Evolutionary conservation across 2,797 vertebrate species (phyloP), one percentile per base, ranked within the genome.

Genomic region (Lagocephalus sceleratus): DNA sequence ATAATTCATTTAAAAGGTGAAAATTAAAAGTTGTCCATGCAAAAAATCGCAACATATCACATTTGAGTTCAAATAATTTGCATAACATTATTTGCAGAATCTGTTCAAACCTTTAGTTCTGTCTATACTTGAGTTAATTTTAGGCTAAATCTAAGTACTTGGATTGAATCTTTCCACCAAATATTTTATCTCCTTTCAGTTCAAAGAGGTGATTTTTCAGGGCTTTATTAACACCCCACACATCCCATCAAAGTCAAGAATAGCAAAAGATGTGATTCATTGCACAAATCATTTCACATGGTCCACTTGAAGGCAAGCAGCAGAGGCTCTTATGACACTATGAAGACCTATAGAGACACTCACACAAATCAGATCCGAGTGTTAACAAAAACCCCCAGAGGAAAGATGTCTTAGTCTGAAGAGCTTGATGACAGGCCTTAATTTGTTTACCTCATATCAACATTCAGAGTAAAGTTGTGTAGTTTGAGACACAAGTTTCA

Each of bases 341-440:
- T 60, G 78, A 82, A 79, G 70, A 80, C 70, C 63, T 60, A 53
- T 47, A 62, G 50, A 64, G 46, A 66, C 66, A 52, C 64, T 48
- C 23, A 63, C 49, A 66, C 39, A 60, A 56, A 66, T 53, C 49
- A 57, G 26, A 68, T 61, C 69, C 70, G 73, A 71, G 73, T 63
- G 72, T 81, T 69, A 79, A 75, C 73, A 71, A 70, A 65, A 56
- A 78, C 78, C 83, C 84, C 68, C 75, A 76, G 65, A 81, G 69
- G 64, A 73, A 75, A 67, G 76, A 62, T 71, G 68, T 83, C 71
- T 82, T 50, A 83, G 81, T 67, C 83, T 88, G 85, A 86, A 83
- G 60, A 81, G 71, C 76, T 71, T 80, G 76, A 82, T 79, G 74
- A 12, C 32, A 35, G 32, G 32, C 14, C 32, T 35, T 35, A 35